Conservation (phyloP, 2,113 vertebrate species). For the Limnothrissa miodon region DNA sequence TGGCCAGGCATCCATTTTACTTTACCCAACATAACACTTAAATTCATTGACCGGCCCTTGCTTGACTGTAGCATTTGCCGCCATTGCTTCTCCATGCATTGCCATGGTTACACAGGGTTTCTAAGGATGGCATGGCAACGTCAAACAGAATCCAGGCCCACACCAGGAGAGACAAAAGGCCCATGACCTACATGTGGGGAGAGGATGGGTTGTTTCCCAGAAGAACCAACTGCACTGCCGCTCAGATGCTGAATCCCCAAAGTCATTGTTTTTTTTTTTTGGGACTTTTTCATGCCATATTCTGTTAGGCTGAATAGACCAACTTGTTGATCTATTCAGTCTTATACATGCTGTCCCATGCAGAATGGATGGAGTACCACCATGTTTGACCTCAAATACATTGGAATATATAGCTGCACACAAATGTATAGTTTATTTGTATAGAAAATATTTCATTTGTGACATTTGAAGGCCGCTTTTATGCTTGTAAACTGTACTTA, state of each 20-base stretch:
- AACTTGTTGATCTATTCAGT: constrained; percentile 7
- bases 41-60: constrained; percentile 59
- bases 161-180: constrained; percentile 64
- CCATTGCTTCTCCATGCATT: constrained; percentile 59
- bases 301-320: constrained; percentile 23
- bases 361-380: neutral
- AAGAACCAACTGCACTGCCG: constrained; percentile 52
- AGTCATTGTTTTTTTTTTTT: constrained; percentile 8
- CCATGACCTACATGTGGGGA: constrained; percentile 63
- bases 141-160: constrained; percentile 67
- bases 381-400: neutral
- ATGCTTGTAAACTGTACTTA: too few relatives aligned
- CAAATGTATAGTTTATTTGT: neutral
- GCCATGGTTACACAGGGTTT: constrained; percentile 72
- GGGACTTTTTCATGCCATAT: constrained; percentile 33
- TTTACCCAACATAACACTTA: constrained; percentile 45
- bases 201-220: constrained; percentile 67
- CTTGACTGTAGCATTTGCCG: constrained; percentile 58
- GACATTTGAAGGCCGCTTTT: neutral
- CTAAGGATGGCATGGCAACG: constrained; percentile 73
- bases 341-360: neutral
- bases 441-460: neutral
- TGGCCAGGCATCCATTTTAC: constrained; percentile 40
- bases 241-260: constrained; percentile 29
- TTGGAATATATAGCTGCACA: neutral